These are phyloP conservation scores for Scelioninae gen. 2 DNA, from an alignment of 2,888 invertebrate species.

Conservation along the genomic window DNA sequence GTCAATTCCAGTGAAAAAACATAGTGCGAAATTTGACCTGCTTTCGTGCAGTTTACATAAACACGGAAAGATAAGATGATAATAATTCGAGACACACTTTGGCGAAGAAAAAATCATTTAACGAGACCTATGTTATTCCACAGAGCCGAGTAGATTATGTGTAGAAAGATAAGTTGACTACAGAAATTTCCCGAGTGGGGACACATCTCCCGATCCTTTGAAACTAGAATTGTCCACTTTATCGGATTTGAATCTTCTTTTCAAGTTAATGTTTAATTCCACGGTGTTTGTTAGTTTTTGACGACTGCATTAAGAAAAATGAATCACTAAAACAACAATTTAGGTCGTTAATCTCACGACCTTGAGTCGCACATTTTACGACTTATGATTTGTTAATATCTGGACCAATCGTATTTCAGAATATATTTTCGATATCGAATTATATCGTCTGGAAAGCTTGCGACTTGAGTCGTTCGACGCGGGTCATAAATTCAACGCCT, in stretches of 20 bases:
- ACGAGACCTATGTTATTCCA: slow-evolving; percentile 5
- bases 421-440: no score
- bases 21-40: background rate
- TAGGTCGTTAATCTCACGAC: background rate
- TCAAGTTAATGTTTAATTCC: slow-evolving; percentile 40
- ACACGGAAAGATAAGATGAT: slow-evolving; percentile 7
- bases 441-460: no score
- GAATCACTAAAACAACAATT: no score
- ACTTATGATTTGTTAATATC: no score
- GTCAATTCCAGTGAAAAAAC: no score
- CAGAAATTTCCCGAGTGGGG: slow-evolving; percentile 29
- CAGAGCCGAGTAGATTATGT: slow-evolving; percentile 8
- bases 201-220: slow-evolving; percentile 37
- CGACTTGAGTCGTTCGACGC: no score
- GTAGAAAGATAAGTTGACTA: slow-evolving; percentile 28
- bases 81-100: slow-evolving; percentile 5
- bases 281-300: slow-evolving; percentile 23
- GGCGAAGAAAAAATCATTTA: background rate
- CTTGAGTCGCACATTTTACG: no score
- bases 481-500: no score
- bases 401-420: no score
- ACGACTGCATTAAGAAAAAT: no score
- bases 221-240: slow-evolving; percentile 41
- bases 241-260: slow-evolving; percentile 45
- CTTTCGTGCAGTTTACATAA: background rate